Evolutionary conservation across 2,113 vertebrate genomes (phyloP).

Genomic region (Gopherus evgoodei): DNA sequence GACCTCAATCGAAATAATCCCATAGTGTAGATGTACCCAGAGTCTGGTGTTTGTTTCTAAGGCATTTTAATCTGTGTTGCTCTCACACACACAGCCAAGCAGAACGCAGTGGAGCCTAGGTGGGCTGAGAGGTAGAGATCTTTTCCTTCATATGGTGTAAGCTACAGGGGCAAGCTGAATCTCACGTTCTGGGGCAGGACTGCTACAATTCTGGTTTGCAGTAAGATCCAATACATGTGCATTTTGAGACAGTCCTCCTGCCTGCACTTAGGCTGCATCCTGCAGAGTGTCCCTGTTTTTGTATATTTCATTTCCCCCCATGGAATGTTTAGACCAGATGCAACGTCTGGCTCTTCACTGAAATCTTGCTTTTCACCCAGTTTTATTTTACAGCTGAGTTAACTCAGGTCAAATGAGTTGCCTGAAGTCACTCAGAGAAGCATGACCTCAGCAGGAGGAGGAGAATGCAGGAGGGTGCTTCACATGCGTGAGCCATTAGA

Average conservation of each 20-base stretch:
- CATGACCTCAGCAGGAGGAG: not conserved
- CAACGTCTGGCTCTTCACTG: constrained; percentile 42
- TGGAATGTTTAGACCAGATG: constrained; percentile 64
- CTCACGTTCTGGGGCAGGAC: constrained; percentile 30
- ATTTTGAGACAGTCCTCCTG: constrained; percentile 25
- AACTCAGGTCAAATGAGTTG: constrained; percentile 8
- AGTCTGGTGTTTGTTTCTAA: not conserved
- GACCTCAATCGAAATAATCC: too few relatives aligned
- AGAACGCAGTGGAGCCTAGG: not conserved
- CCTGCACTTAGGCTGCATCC: constrained; percentile 63
- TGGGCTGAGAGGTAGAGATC: not conserved
- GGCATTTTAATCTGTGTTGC: not conserved
- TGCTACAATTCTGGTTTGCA: constrained; percentile 45
- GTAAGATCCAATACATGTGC: not conserved
- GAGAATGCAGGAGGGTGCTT: not conserved
- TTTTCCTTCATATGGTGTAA: not conserved
- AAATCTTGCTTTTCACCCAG: constrained; percentile 53
- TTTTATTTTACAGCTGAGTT: constrained; percentile 39
- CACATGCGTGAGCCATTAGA: rapidly evolving
- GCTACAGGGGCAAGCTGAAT: not conserved
- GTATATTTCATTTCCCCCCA: constrained; percentile 4
- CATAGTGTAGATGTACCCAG: too few relatives aligned
- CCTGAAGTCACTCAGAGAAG: not conserved
- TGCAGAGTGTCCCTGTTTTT: constrained; percentile 30
- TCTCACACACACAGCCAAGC: not conserved